Conservation (phyloP, 2,113 vertebrate genomes). For the Martes martes region DNA sequence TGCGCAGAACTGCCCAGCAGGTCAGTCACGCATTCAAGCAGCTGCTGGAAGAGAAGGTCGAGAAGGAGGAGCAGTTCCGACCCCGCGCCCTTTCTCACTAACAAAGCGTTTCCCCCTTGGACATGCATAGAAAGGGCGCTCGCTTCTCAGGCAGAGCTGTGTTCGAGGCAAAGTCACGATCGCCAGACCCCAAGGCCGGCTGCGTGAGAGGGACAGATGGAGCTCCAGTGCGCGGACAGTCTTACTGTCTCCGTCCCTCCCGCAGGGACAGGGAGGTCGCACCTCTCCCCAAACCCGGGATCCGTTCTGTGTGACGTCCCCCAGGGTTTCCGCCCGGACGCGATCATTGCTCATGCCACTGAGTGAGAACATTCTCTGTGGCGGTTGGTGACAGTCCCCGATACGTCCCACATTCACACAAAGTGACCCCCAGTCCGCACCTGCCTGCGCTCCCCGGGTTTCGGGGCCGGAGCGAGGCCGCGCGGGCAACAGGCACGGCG, state of each 20-base stretch:
- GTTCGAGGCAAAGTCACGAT: not conserved
- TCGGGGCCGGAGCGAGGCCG: not conserved
- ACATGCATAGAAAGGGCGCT: not conserved
- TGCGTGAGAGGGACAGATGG: not conserved
- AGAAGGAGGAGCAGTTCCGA: not conserved
- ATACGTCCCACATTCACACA: fast-evolving
- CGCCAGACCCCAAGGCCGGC: not conserved
- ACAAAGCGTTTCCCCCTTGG: not conserved
- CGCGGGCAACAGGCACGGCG: fast-evolving
- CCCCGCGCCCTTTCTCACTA: not conserved
- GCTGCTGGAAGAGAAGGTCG: not conserved
- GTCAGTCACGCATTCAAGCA: fast-evolving
- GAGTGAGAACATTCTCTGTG: not conserved
- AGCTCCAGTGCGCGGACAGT: not conserved
- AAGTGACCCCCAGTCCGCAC: fast-evolving
- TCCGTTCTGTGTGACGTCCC: fast-evolving
- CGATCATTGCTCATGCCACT: fast-evolving
- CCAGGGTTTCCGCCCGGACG: not conserved
- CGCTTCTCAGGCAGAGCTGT: not conserved
- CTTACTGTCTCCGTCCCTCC: too few species aligned
- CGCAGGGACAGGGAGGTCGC: not conserved
- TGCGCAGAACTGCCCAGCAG: not conserved
- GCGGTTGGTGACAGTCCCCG: not conserved
- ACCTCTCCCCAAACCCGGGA: not conserved
- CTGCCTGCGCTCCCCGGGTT: not conserved